Evolutionary conservation across 30 jellyfish, hydroid and myxozoan genomes (phyloP), one percentile per base, ranked within the genome.

Genomic region (Pseudorhiza aurosa): DNA sequence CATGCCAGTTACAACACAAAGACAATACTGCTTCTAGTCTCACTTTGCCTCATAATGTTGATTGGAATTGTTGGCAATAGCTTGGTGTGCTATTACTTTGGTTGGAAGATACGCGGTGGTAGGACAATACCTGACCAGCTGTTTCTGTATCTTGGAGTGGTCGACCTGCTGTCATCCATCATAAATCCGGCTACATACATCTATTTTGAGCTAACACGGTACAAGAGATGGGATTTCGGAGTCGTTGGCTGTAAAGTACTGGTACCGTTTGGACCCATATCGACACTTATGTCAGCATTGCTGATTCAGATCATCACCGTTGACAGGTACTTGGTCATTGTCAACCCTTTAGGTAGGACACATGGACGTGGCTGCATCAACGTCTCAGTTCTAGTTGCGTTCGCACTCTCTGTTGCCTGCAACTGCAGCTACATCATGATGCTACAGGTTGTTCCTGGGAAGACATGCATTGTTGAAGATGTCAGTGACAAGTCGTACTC

Each of bases 31-130:
- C 53, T 64, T 15, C 59, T 33, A 2, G 58, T 31, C 15, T 58
- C 77, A 64, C 58, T 64, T 10, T 64, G 77, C 77, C 35, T 87
- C 46, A 75, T 93, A 39, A 68, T 93, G 57, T 40, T 72, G 17
- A 36, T 93, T 49, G 99, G 99, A n/a, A 82, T 85, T 1, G 31
- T 85, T 12, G 99, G 99, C 22, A 93, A 93, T 70, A 78, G 71
- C 1, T 64, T 74, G 6, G 96, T 93, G 24, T 86, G 92, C 44
- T 87, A 72, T 68, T 63, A 68, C 8, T 93, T 93, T 43, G 96
- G 99, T 11, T 47, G 65, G 58, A 68, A 75, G 33, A 81, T 58
- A 11, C 75, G 85, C 30, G 36, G 49, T 1, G 58, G 60, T 19
- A 62, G 97, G 55, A 43, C 96, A n/a, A 80, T 93, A 25, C 96